These are phyloP conservation scores for Isurus oxyrinchus DNA, from an alignment of 2,113 vertebrate species.

Conservation along the genomic window DNA sequence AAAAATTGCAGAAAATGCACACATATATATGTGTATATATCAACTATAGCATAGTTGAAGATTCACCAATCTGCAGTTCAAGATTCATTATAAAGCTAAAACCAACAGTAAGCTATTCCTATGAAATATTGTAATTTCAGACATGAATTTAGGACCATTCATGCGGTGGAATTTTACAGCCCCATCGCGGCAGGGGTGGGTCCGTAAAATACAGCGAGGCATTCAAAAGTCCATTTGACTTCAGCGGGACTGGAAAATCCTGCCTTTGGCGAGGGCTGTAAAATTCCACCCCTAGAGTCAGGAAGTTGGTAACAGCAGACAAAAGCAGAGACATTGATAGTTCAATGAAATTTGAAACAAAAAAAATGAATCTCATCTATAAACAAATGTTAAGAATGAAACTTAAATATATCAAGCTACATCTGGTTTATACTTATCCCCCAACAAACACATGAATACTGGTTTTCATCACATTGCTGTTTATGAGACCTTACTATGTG, in stretches of 20 bases:
- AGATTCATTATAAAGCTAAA: not conserved
- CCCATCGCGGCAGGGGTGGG: too few species aligned
- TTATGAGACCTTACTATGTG: not conserved
- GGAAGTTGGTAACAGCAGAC: not conserved
- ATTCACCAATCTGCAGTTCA: not conserved
- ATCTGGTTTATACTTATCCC: too few species aligned
- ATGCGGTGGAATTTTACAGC: too few species aligned
- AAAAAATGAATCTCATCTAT: not conserved
- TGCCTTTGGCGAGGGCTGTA: too few species aligned
- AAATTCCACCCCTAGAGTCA: not conserved
- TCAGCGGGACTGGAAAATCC: too few species aligned
- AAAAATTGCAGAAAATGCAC: not conserved
- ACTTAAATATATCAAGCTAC: not conserved
- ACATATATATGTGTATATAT: not conserved
- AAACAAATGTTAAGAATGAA: not conserved
- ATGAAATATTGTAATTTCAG: not conserved
- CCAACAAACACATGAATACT: not conserved
- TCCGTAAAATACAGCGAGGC: too few species aligned
- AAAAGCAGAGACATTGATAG: not conserved
- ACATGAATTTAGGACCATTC: not conserved
- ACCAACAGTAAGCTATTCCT: not conserved
- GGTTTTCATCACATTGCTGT: not conserved
- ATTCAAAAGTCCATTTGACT: too few species aligned
- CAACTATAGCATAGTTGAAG: not conserved
- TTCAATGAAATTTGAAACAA: not conserved